Base-by-base conservation (phyloP, 1,140 invertebrate species). In the Scylla paramamosain region DNA sequence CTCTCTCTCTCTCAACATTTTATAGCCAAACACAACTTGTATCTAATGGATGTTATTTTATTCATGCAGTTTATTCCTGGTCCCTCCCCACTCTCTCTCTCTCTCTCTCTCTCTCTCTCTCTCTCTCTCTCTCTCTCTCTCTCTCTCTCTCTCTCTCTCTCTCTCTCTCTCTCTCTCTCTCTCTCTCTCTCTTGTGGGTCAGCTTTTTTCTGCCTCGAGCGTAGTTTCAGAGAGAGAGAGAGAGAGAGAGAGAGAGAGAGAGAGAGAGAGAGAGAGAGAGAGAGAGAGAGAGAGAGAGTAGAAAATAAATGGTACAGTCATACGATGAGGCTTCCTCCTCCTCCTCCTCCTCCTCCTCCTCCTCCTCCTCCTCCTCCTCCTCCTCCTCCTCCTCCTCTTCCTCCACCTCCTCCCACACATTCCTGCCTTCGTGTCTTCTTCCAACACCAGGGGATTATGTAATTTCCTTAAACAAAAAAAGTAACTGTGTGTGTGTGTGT, bases 201-300 rank as follows among this genome's bases (percentile, higher is more conserved):
- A 77, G 20, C 67, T 77, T 77, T 77, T 67, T n/a, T 77, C 0
- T 59, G 52, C 16, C 52, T 12, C 16, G 2, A 20, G 67, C 67
- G 67, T 12, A 25, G 59, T 6, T 25, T 67, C 7, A 77, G 67
- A 77, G 67, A 77, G 67, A 77, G 67, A 77, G 67, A 77, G 67
- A 77, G 67, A 77, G 67, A 77, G 67, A 88, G 87, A 39, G 87
- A 88, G 87, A 88, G 87, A 88, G 86, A 88, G 86, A 88, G 86
- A 88, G 28, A 88, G 86, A 88, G 86, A 32, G 86, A 88, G 28
- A 88, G 86, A 88, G 7, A 88, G 84, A 16, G 10, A 59, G 52
- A 59, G 52, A 59, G 52, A 59, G 52, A 59, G 20, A 59, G 52
- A 16, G 52, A 20, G 20, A 20, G 52, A 59, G 52, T 7, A n/a